phyloP scores from a whole-genome alignment of 1,140 invertebrate species.

The Drosophila punjabiensis region DNA sequence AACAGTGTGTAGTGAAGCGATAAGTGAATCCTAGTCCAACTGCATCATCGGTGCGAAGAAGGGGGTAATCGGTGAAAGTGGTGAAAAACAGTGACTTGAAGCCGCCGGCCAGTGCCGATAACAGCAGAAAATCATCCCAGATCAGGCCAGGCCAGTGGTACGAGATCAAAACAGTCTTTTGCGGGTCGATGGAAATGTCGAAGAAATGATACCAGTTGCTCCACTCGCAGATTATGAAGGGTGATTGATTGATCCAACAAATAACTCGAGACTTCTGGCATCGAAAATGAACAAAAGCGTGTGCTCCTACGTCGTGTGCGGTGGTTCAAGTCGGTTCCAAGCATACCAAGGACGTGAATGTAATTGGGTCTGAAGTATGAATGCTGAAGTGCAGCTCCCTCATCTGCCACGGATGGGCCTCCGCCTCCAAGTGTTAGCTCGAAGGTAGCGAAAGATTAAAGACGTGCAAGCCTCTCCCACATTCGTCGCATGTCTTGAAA shows the following conservation, averaged over 20 bases:
- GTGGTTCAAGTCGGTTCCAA: conserved; percentile 11
- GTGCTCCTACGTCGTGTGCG: conserved; percentile 20
- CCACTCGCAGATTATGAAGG: conserved; percentile 11
- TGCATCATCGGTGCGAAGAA: conserved; percentile 8
- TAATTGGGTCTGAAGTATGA: conserved; percentile 4
- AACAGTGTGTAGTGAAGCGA: conserved; percentile 23
- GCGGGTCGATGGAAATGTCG: conserved; percentile 36
- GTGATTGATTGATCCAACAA: conserved; percentile 17
- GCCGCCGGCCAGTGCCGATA: conserved; percentile 1
- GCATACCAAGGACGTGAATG: conserved; percentile 12
- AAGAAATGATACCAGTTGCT: conserved; percentile 39
- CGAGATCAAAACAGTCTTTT: conserved; percentile 10
- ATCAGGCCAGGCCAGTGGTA: conserved; percentile 14
- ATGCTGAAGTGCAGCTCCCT: background rate
- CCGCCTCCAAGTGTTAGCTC: conserved; percentile 13
- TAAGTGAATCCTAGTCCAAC: conserved; percentile 17
- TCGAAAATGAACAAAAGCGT: conserved; percentile 26
- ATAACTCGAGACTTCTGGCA: background rate
- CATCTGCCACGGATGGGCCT: background rate
- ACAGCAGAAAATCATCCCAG: conserved; percentile 22
- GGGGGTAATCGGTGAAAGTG: background rate
- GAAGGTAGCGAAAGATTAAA: conserved; percentile 13
- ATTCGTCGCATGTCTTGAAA: background rate
- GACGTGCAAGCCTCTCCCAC: conserved; percentile 3
- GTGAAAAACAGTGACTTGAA: background rate